Conservation (phyloP, 2,888 invertebrate species). For the Hydropsyche betteni region DNA sequence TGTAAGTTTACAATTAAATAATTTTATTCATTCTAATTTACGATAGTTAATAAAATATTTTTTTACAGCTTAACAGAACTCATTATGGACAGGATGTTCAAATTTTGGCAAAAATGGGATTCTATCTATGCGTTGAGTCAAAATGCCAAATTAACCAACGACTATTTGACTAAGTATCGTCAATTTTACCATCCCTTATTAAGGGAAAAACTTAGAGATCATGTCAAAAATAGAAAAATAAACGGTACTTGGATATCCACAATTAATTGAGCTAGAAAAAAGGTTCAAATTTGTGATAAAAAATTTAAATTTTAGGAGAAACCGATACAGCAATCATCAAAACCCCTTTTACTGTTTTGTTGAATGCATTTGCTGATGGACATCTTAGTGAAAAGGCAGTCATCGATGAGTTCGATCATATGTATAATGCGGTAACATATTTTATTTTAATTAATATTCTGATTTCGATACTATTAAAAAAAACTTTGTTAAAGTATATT, state of each 20-base stretch:
- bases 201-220: neutral
- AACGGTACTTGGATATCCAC: neutral
- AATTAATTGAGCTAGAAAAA: no score
- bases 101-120: conserved; percentile 9
- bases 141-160: neutral
- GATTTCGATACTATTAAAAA: neutral
- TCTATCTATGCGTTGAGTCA: neutral
- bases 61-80: neutral
- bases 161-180: neutral
- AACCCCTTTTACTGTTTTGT: neutral
- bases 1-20: neutral
- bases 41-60: neutral
- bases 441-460: neutral
- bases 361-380: neutral
- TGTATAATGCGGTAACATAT: neutral
- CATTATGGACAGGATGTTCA: neutral
- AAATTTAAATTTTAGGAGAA: neutral
- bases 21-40: neutral
- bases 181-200: neutral
- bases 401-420: conserved; percentile 3
- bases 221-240: neutral
- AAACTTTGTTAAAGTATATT: no score
- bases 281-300: neutral
- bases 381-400: neutral
- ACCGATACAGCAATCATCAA: neutral